Conservation (phyloP, 1,140 invertebrate species). For the Aphelinus certus region DNA sequence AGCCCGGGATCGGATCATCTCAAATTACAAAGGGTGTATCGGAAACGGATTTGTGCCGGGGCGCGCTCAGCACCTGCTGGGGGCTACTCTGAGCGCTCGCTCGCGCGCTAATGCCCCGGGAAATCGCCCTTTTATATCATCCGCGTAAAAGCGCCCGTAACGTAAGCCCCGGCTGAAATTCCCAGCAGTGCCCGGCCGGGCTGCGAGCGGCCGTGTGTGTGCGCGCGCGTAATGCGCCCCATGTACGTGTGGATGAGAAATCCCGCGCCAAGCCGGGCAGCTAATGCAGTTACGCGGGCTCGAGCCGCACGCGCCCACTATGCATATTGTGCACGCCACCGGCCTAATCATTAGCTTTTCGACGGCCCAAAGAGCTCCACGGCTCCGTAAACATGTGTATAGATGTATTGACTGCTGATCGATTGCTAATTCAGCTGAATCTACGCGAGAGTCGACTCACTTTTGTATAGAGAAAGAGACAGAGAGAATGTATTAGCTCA, state of each 20-base stretch:
- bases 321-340: no score
- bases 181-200: slow-evolving; percentile 15
- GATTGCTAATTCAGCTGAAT: no score
- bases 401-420: no score
- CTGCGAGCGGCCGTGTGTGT: neutral
- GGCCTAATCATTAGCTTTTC: no score
- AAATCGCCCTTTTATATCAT: slow-evolving; percentile 39
- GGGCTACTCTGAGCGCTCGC: no score
- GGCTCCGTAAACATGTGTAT: no score
- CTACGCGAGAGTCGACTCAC: no score
- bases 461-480: no score
- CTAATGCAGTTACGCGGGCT: slow-evolving; percentile 18
- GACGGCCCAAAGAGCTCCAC: no score
- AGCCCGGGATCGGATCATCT: slow-evolving; percentile 55
- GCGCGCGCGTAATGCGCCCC: no score
- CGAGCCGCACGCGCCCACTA: no score
- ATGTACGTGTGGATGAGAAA: neutral
- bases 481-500: no score
- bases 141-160: slow-evolving; percentile 22
- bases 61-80: slow-evolving; percentile 19
- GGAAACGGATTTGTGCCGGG: slow-evolving; percentile 58
- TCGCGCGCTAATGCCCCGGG: slow-evolving; percentile 29
- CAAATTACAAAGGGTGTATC: slow-evolving; percentile 62
- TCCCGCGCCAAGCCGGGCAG: neutral
- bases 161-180: slow-evolving; percentile 26